These are phyloP conservation scores for Tuberolachnus salignus DNA, from an alignment of 2,888 invertebrate genomes.

Conservation along the genomic window DNA sequence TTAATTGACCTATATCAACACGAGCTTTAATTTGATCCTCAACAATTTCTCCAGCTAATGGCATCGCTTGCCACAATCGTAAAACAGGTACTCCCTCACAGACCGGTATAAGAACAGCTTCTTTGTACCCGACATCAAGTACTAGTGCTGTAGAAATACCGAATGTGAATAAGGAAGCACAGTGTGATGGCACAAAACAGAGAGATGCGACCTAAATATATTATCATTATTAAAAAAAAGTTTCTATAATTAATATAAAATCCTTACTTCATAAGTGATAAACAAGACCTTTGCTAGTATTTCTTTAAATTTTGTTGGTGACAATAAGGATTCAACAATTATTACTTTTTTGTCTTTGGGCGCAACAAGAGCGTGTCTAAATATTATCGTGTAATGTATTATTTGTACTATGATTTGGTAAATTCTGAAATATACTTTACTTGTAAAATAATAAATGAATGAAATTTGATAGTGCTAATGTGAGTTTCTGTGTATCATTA, in stretches of 20 bases:
- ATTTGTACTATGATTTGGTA: background rate
- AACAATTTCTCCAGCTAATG: conserved; percentile 76
- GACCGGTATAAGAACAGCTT: conserved; percentile 80
- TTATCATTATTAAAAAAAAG: background rate
- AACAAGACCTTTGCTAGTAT: conserved; percentile 91
- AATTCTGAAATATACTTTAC: conserved; percentile 64
- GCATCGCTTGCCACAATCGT: conserved; percentile 81
- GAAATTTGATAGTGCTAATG: conserved; percentile 85
- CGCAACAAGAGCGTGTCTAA: conserved; percentile 83
- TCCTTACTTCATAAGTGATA: conserved; percentile 83
- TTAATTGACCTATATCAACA: conserved; percentile 19
- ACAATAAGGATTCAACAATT: conserved; percentile 87
- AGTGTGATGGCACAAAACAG: conserved; percentile 82
- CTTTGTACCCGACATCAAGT: conserved; percentile 84
- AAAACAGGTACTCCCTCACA: conserved; percentile 87
- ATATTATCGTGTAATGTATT: background rate
- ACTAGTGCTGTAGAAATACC: conserved; percentile 83
- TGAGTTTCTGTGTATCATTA: conserved; percentile 72
- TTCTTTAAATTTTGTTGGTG: conserved; percentile 81
- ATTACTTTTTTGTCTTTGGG: conserved; percentile 93
- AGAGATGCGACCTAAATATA: conserved; percentile 72
- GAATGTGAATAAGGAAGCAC: conserved; percentile 81
- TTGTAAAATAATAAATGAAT: conserved; percentile 86
- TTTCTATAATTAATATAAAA: conserved; percentile 40
- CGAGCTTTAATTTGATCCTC: conserved; percentile 64